Base-by-base conservation (phyloP, 2,888 invertebrate species). In the Unio delphinus region DNA sequence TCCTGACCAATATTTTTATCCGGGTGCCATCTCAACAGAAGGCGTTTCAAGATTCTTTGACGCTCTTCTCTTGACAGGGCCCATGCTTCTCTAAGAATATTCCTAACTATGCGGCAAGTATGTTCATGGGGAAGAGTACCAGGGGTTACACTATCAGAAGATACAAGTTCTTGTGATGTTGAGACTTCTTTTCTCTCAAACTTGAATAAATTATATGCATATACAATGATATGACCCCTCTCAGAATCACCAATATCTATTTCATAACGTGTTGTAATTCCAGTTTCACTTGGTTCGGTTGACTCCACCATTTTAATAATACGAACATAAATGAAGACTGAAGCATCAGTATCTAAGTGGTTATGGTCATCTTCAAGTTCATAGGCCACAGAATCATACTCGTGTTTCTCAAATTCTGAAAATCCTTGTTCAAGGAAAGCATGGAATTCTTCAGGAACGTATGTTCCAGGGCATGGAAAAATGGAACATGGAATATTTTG, bases 351-450 rank as follows among this genome's bases (percentile, higher is more conserved):
- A 5, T 62, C 65, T n/a, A 59, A 61, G n/a, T 18, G 30, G 0
- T 67, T 60, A n/a, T 28, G 63, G 8, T 3, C 60, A 34, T 68
- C 68, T 63, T 74, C 74, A 7, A 69, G 57, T 61, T 74, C 71
- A 57, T 67, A 60, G 18, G 69, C 74, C 3, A 74, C 74, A n/a
- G 26, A 62, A 15, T 57, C 67, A 61, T 69, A 77, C 62, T 80
- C 77, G 28, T 66, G 70, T 17, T 57, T 62, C 23, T 70, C 67
- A 61, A 79, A 74, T 0, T 67, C 71, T 28, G 56, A 59, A 55
- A 74, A 72, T 7, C 60, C 69, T 59, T 76, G 71, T 58, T 74
- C 74, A 26, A 80, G 60, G n/a, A 80, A 70, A 5, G 60, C 67
- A 61, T 73, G 70, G 57, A 72, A 72, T 15, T 70, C 60, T n/a